A percentile compares a stretch with the other conserved stretches of the same genome.
Conservation (phyloP, 2,797 vertebrate genomes). For the Sebastolobus altivelis region DNA sequence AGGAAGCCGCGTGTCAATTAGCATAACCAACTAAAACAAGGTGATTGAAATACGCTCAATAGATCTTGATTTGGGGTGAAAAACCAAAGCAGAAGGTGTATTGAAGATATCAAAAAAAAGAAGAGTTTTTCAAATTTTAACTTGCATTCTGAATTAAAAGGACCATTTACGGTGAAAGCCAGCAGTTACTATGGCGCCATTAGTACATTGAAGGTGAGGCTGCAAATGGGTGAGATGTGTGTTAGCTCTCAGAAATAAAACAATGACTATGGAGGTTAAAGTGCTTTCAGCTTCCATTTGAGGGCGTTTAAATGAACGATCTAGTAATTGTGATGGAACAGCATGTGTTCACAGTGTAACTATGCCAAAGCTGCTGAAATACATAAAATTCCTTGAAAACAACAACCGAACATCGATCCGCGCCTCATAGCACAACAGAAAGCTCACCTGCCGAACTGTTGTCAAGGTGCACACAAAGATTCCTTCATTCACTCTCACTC, state of each 20-base stretch:
- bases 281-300: slow-evolving; percentile 9
- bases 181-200: slow-evolving; percentile 4
- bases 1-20: slow-evolving; percentile 16
- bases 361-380: no score
- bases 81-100: background rate
- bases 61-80: slow-evolving; percentile 20
- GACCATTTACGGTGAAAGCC: slow-evolving; percentile 7
- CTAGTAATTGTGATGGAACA: background rate
- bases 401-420: background rate
- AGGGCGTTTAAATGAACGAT: background rate
- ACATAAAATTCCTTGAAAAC: background rate
- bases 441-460: background rate
- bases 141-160: slow-evolving; percentile 23
- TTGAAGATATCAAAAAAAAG: slow-evolving; percentile 10
- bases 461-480: background rate
- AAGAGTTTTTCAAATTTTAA: slow-evolving; percentile 24
- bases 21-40: background rate
- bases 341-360: background rate
- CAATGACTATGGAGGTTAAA: slow-evolving; percentile 17
- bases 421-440: background rate
- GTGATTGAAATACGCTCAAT: slow-evolving; percentile 11
- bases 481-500: background rate
- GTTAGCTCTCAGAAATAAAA: slow-evolving; percentile 20
- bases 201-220: slow-evolving; percentile 22
- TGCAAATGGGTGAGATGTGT: slow-evolving; percentile 9